Base-by-base conservation (phyloP, 2,888 invertebrate species). In the Stenichneumon culpator region DNA sequence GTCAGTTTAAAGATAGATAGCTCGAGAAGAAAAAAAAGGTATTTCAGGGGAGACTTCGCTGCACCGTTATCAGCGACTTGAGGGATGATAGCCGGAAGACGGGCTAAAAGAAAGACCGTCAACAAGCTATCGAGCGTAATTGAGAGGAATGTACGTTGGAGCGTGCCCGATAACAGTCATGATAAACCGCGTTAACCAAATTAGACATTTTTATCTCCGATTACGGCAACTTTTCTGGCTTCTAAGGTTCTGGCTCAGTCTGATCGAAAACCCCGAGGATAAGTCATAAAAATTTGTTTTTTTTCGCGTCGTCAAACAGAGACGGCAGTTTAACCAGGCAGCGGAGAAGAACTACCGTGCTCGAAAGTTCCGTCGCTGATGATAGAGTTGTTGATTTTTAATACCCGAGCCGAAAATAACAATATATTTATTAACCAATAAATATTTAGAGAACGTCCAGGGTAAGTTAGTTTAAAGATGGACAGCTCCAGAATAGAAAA, bases 391-490 rank as follows among this genome's bases (percentile, higher is more conserved):
- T 28, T 60, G 14, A 28, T 60, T 60, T 14, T 14, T 16, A 60
- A 60, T 60, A 60, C 60, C 60, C 25, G 60, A 60, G 28, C 28
- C 16, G 16, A 60, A 28, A 32, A 32, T 16, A 32, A 60, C 57
- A 63, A 32, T 63, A 16, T 63, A 57, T 75, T 28, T 28, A 28
- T 2, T 28, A 28, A 3, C 5, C 28, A 28, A 28, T 28, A 28
- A 28, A 87, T 86, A 80, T 84, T 86, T 86, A 84, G 86, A 86
- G 73, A 50, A 67, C 65, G 68, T 69, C 72, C 57, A 72, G 82
- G 75, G 86, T 47, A 78, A 82, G 65, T 72, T 32, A 78, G 36
- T 74, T 50, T n/a, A 52, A 50, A 50, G 52, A 69, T 52, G 52
- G 50, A 70, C 11, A 32, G 28, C 7, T n/a, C 54, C 52, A 72